A percentile compares a stretch with the other conserved stretches of the same genome.
phyloP scores from a whole-genome alignment of 2,797 vertebrate genomes.

The Ibycter americanus region DNA sequence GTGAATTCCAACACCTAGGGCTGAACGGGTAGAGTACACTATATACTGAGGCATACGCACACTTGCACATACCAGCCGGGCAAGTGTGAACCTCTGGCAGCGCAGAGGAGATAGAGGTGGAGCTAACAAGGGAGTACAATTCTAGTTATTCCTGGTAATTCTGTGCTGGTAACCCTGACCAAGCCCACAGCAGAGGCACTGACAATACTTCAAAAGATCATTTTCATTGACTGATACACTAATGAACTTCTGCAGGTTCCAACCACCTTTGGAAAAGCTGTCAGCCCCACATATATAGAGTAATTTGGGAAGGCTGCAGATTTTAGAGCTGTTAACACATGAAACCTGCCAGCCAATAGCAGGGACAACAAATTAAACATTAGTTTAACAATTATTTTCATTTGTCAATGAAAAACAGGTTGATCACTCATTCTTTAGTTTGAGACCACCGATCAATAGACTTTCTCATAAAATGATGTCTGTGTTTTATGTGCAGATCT shows the following conservation, averaged over 20 bases:
- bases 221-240: not conserved
- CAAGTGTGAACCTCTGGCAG: not conserved
- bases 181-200: not conserved
- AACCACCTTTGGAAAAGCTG: not conserved
- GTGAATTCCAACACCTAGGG: not conserved
- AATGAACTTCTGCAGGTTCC: not conserved
- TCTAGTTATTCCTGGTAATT: not conserved
- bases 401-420: not conserved
- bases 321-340: not conserved
- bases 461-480: not conserved
- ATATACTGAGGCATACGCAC: not conserved
- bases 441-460: not conserved
- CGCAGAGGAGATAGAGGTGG: not conserved
- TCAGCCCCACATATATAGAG: not conserved
- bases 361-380: not conserved
- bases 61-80: not conserved
- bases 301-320: not conserved
- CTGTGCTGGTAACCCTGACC: not conserved
- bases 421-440: not conserved
- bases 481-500: not conserved
- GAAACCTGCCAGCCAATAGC: not conserved
- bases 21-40: not conserved
- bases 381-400: not conserved
- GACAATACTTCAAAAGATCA: not conserved
- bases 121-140: not conserved